Evolutionary conservation across 2,888 invertebrate genomes (phyloP).

Genomic region (Brachypalpus laphriformis): DNA sequence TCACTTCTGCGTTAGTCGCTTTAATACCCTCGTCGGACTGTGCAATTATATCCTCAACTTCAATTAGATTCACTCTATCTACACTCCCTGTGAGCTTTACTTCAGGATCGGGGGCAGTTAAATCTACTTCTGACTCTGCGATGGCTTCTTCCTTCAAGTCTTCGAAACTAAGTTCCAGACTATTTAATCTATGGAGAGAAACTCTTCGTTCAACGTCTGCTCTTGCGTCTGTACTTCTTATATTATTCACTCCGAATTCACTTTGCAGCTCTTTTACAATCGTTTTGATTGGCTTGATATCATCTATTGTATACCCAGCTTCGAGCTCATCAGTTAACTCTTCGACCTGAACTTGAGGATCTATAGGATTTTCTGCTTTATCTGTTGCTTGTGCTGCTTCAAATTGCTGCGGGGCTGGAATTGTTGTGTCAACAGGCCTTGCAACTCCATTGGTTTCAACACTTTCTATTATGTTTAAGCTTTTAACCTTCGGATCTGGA

Average conservation of each 20-base stretch:
- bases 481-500: background rate
- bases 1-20: background rate
- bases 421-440: background rate
- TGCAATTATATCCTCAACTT: background rate
- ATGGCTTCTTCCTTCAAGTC: background rate
- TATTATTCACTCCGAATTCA: background rate
- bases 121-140: background rate
- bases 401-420: background rate
- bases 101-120: background rate
- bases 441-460: background rate
- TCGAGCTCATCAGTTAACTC: background rate
- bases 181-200: background rate
- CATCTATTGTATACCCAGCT: background rate
- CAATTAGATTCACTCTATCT: background rate
- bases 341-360: background rate
- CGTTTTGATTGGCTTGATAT: background rate
- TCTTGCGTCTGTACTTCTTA: background rate
- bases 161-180: background rate
- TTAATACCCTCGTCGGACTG: background rate
- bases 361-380: conserved; percentile 55
- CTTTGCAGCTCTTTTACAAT: conserved; percentile 21
- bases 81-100: background rate
- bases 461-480: background rate
- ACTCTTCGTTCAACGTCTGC: background rate
- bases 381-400: conserved; percentile 23